These are phyloP conservation scores for Vulpes lagopus DNA, from an alignment of 2,113 vertebrate species.

Conservation along the genomic window DNA sequence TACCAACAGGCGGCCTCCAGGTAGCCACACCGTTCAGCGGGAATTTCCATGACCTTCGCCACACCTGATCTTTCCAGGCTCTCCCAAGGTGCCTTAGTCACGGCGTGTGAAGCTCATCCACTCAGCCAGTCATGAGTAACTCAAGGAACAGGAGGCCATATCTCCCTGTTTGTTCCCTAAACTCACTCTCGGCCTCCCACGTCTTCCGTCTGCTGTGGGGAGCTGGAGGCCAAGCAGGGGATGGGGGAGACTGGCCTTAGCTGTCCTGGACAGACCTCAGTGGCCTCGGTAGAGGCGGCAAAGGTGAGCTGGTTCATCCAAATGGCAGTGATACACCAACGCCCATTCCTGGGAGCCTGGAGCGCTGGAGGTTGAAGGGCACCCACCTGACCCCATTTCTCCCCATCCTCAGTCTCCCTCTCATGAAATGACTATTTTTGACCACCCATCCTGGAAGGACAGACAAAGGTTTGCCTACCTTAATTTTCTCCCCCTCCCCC, in stretches of 20 bases:
- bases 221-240: not conserved
- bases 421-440: not conserved
- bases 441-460: not conserved
- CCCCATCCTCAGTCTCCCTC: not conserved
- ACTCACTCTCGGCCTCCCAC: not conserved
- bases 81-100: not conserved
- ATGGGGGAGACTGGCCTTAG: not conserved
- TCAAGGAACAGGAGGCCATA: not conserved
- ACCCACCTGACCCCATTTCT: too few species aligned
- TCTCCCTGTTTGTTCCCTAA: not conserved
- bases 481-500: not conserved
- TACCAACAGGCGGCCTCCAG: not conserved
- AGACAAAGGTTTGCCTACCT: not conserved
- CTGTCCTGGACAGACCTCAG: not conserved
- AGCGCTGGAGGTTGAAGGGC: not conserved
- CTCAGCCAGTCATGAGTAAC: not conserved
- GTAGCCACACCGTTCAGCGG: not conserved
- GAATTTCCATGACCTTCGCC: not conserved
- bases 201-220: not conserved
- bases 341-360: not conserved
- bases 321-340: not conserved
- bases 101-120: not conserved
- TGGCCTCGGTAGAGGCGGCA: not conserved
- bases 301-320: not conserved
- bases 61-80: not conserved